Conservation (phyloP, 2,888 invertebrate genomes). For the Caenorhabditis zanzibari region DNA sequence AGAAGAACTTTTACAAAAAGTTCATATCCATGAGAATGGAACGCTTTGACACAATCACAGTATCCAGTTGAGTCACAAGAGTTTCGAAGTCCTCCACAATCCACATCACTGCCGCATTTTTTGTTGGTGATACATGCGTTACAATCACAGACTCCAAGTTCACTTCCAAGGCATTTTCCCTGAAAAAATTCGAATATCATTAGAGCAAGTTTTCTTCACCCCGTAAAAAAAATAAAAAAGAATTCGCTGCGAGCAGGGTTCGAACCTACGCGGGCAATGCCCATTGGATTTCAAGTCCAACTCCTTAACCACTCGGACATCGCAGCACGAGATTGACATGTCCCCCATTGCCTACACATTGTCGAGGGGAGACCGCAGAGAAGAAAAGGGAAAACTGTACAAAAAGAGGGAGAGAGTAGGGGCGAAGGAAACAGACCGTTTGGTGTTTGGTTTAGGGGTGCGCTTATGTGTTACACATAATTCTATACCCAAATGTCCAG, state of each 20-base stretch:
- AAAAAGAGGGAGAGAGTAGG: too few relatives aligned
- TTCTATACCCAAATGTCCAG: neutral
- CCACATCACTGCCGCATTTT: slow-evolving; percentile 38
- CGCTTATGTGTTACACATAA: too few relatives aligned
- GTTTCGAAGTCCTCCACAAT: slow-evolving; percentile 62
- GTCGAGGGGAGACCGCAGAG: neutral
- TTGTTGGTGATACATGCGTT: slow-evolving; percentile 56
- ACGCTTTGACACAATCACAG: slow-evolving; percentile 62
- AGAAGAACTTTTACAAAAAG: slow-evolving; percentile 58
- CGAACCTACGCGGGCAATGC: slow-evolving; percentile 88
- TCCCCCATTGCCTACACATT: neutral
- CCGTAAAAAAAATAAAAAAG: slow-evolving; percentile 1
- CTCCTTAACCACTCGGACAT: slow-evolving; percentile 87
- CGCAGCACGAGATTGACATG: slow-evolving; percentile 71
- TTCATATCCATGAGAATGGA: slow-evolving; percentile 58
- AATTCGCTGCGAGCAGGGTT: slow-evolving; percentile 86
- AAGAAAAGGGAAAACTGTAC: neutral
- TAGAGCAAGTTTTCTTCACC: too few relatives aligned
- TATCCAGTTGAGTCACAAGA: slow-evolving; percentile 41
- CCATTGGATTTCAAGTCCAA: slow-evolving; percentile 88
- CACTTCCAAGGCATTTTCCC: slow-evolving; percentile 60
- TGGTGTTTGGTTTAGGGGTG: neutral
- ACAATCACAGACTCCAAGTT: slow-evolving; percentile 62
- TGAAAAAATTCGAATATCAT: slow-evolving; percentile 13
- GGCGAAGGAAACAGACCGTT: neutral